Base-by-base conservation (phyloP, 2,797 vertebrate genomes). In the Poecile montanus region DNA sequence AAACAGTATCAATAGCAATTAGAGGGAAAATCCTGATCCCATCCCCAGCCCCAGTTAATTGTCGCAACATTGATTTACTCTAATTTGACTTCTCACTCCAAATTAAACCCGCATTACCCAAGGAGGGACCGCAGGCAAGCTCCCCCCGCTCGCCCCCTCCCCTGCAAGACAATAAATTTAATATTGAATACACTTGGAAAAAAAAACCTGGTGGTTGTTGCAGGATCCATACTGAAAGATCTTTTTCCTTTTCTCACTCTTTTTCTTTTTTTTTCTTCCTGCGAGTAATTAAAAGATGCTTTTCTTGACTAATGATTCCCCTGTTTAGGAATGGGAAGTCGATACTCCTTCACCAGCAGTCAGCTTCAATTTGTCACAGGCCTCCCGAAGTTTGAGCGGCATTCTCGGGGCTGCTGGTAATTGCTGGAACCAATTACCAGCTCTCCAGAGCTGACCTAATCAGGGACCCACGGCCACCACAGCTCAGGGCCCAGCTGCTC, bases 221-320 rank as follows among this genome's bases (percentile, higher is more conserved):
- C 93, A 97, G 81, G 97, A 98, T 98, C 98, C 97, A 98, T 98
- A 98, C 96, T 67, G 91, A 98, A 98, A 98, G 97, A 97, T 98
- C 96, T 94, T 85, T 62, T 29, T 23, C 60, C 51, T 65, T 70
- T 62, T 44, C 11, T 4, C 4, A 3, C 29, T 23, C 11, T 34
- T 50, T 8, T 11, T 89, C 89, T 94, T 88, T 78, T 78, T 92
- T 92, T 92, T 88, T 20, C 88, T 97, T 97, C 92, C 97, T 97
- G 96, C 20, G 91, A 98, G 98, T 99, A 99, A 99, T 99, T 99
- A 99, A 98, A 99, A 99, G 98, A 98, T 98, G 98, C 98, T 99
- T 98, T 98, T 98, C 98, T 98, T 98, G 99, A 99, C 98, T 99
- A 99, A 99, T 98, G 99, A 98, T 97, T 81, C 97, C 94, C 88